Evolutionary conservation across 2,888 invertebrate genomes (phyloP).

Genomic region (Blera fallax): DNA sequence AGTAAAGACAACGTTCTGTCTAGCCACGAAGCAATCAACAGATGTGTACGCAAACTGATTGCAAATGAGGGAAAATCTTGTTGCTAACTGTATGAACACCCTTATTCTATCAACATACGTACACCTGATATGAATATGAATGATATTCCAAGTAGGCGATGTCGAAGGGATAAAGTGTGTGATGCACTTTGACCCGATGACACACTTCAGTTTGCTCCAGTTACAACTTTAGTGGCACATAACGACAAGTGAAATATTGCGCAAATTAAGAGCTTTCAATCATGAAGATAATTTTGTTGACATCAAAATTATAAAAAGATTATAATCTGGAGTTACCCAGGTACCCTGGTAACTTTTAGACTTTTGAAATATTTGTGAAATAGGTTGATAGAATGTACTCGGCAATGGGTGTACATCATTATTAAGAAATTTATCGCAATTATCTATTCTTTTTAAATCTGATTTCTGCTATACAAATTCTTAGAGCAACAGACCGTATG

Average conservation of each 20-base stretch:
- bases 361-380: background rate
- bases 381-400: background rate
- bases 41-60: slow-evolving; percentile 14
- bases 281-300: background rate
- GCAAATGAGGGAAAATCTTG: background rate
- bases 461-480: too few species aligned
- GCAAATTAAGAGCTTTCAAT: slow-evolving; percentile 1
- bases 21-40: slow-evolving; percentile 30
- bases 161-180: background rate
- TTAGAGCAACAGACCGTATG: too few species aligned
- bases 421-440: background rate
- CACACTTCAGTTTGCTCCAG: slow-evolving; percentile 14
- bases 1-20: background rate
- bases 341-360: background rate
- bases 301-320: background rate
- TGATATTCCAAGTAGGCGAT: background rate
- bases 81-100: slow-evolving; percentile 3
- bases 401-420: too few species aligned
- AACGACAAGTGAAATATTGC: background rate
- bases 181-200: slow-evolving; percentile 7
- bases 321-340: background rate
- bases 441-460: too few species aligned
- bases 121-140: slow-evolving; percentile 18
- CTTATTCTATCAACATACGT: background rate
- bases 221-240: background rate